Evolutionary conservation across 2,797 vertebrate species (phyloP).

Genomic region (Thunnus albacares): DNA sequence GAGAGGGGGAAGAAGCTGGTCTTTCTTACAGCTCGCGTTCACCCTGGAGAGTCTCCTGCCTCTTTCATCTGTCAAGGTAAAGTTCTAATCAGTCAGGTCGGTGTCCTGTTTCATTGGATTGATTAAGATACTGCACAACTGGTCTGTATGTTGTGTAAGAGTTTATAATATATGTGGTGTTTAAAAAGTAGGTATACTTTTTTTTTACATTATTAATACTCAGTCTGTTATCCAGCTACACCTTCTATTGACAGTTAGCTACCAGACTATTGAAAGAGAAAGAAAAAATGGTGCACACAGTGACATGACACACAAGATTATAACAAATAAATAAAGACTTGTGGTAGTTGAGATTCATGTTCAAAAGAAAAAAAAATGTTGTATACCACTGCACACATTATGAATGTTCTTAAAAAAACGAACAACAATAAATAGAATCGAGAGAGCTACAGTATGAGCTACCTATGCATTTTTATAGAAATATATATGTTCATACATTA

Average conservation of each 20-base stretch:
- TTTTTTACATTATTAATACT: neutral
- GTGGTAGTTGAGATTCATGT: neutral
- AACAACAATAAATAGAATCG: neutral
- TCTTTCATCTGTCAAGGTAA: slow-evolving; percentile 98
- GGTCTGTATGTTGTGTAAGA: neutral
- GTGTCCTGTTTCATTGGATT: neutral
- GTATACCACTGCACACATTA: neutral
- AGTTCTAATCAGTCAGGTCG: slow-evolving; percentile 50
- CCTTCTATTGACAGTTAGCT: neutral
- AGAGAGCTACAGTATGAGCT: neutral
- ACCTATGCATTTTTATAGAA: neutral
- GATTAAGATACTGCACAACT: slow-evolving; percentile 23
- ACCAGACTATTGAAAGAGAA: no score
- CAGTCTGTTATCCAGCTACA: neutral
- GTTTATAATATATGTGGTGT: neutral
- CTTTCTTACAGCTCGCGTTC: slow-evolving; percentile 95
- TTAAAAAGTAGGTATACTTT: neutral
- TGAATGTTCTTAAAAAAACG: neutral
- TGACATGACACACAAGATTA: neutral
- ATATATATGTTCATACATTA: neutral
- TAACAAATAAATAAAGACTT: neutral
- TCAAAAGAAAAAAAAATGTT: neutral
- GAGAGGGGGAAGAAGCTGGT: slow-evolving; percentile 93
- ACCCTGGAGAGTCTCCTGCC: slow-evolving; percentile 98
- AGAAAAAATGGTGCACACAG: no score